Evolutionary conservation across 2,888 invertebrate species (phyloP).

Genomic region (Polietes domitor): DNA sequence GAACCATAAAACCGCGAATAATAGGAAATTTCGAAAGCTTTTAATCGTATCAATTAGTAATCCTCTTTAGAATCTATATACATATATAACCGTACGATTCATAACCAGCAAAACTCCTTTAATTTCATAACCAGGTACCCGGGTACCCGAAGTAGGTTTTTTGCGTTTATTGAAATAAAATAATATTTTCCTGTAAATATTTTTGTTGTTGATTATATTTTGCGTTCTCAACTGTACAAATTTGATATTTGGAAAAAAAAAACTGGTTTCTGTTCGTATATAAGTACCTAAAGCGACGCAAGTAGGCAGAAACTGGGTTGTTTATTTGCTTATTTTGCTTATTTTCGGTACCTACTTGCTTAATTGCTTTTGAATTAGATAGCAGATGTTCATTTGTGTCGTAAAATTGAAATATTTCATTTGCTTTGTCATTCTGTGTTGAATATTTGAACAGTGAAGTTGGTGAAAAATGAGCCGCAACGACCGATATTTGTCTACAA

Average conservation of each 20-base stretch:
- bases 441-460: constrained; percentile 53
- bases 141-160: constrained; percentile 46
- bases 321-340: constrained; percentile 3
- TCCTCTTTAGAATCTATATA: too few relatives aligned
- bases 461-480: constrained; percentile 57
- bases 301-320: constrained; percentile 52
- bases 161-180: constrained; percentile 28
- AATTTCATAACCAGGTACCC: constrained; percentile 35
- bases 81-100: too few relatives aligned
- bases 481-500: constrained; percentile 44
- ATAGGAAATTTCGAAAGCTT: too few relatives aligned
- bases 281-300: constrained; percentile 44
- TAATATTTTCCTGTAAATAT: too few relatives aligned
- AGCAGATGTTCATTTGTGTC: constrained; percentile 38
- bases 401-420: constrained; percentile 36
- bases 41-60: too few relatives aligned
- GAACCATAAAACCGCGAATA: too few relatives aligned
- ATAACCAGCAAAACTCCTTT: too few relatives aligned
- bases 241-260: constrained; percentile 26
- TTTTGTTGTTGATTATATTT: too few relatives aligned
- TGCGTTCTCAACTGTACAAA: too few relatives aligned
- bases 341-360: constrained; percentile 51
- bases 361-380: constrained; percentile 51
- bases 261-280: constrained; percentile 38
- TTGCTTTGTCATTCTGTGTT: constrained; percentile 9